Evolutionary conservation across 2,888 invertebrate genomes (phyloP).

Genomic region (Anthrax anthrax): DNA sequence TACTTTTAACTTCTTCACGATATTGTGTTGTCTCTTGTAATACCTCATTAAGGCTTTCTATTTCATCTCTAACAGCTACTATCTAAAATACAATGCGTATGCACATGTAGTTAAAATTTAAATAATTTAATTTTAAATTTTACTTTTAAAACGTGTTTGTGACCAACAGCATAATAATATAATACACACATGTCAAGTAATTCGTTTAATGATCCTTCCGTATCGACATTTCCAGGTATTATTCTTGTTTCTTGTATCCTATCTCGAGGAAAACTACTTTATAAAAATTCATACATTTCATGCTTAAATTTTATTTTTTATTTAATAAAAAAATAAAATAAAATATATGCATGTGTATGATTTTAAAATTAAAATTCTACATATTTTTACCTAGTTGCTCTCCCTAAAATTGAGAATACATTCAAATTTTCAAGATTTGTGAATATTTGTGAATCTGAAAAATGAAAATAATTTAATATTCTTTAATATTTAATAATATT

Average conservation of each 20-base stretch:
- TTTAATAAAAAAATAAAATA: background rate
- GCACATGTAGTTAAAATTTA: background rate
- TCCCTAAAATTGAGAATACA: conserved; percentile 24
- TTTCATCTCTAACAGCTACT: conserved; percentile 30
- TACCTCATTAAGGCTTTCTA: conserved; percentile 29
- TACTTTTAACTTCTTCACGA: conserved; percentile 27
- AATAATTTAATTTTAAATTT: background rate
- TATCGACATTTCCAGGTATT: conserved; percentile 20
- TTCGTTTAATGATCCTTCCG: conserved; percentile 25
- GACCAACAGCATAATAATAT: conserved; percentile 32
- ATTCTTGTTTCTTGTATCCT: conserved; percentile 8
- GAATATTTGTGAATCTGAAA: conserved; percentile 25
- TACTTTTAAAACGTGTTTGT: conserved; percentile 32
- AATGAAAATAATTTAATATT: conserved; percentile 3
- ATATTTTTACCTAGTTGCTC: conserved; percentile 24
- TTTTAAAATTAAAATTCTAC: no score
- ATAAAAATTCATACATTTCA: background rate
- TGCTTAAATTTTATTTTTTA: background rate
- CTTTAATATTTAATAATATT: conserved; percentile 1
- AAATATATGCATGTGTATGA: background rate
- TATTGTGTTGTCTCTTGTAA: conserved; percentile 29
- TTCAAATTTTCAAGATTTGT: conserved; percentile 26
- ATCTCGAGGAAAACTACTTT: conserved; percentile 5
- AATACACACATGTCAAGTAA: conserved; percentile 28
- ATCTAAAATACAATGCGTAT: conserved; percentile 20